Evolutionary conservation across 2,797 vertebrate species (phyloP).

Genomic region (Rhynchonycteris naso): DNA sequence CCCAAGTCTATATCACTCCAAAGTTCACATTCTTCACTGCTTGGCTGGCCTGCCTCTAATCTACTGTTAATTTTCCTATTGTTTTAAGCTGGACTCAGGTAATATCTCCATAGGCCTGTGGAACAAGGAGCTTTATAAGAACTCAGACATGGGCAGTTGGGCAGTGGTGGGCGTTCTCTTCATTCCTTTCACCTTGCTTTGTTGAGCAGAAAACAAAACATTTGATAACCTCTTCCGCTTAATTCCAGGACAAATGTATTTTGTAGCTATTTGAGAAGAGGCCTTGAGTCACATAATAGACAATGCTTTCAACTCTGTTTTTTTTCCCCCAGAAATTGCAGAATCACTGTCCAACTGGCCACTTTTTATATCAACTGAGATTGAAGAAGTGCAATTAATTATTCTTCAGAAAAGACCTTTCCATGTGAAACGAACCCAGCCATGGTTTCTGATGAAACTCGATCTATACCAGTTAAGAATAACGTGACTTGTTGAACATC

Average conservation of each 20-base stretch:
- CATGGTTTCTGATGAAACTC: conserved; percentile 6
- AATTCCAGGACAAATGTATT: conserved; percentile 42
- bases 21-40: conserved; percentile 49
- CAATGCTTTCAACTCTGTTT: conserved; percentile 17
- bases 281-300: not conserved
- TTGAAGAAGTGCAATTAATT: not conserved
- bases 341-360: conserved; percentile 10
- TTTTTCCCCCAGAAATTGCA: conserved; percentile 1
- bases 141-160: conserved; percentile 16
- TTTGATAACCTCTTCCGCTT: conserved; percentile 4
- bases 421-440: not conserved
- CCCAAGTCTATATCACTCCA: not conserved
- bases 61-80: conserved; percentile 48
- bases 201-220: not conserved
- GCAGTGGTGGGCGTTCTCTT: not conserved
- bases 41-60: not conserved
- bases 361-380: conserved; percentile 43
- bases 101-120: not conserved
- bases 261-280: not conserved
- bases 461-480: not conserved
- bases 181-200: not conserved
- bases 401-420: conserved; percentile 15
- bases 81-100: conserved; percentile 41
- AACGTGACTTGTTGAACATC: not conserved
- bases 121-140: conserved; percentile 31